Base-by-base conservation (phyloP, 2,113 vertebrate genomes). In the Myxocyprinus asiaticus region DNA sequence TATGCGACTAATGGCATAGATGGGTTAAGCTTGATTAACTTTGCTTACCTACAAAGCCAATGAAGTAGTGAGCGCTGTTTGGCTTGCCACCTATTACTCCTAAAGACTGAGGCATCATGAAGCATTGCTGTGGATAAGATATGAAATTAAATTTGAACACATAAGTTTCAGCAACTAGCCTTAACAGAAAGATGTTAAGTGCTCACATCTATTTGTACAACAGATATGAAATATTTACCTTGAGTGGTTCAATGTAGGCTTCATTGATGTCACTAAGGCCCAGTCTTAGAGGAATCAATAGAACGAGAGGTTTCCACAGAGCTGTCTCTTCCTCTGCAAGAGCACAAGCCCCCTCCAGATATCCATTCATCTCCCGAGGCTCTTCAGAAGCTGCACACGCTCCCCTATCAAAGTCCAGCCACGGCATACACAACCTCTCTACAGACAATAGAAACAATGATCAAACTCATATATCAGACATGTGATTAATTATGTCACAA, bases 21-120 rank as follows among this genome's bases (percentile, higher is more conserved):
- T 33, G 22, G 22, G 22, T 62, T 71, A 53, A 76, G 67, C 50
- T 33, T 79, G 12, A 72, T 67, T 51, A 12, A 67, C 22, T 7
- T 51, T 48, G 93, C 94, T 89, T 93, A 99, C 98, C 97, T 17
- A 98, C 94, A 67, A 95, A 98, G 88, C 97, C 97, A 72, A 99
- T 99, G 92, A 99, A 99, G 93, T 98, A 99, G 91, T 98, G 97
- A 81, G 98, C 97, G 70, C 97, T 98, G 92, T 99, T 99, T 76
- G 98, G 97, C 87, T 98, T 98, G 69, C 98, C 97, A 83, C 98
- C 98, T 11, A 99, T 98, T 72, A 99, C 97, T 53, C 98, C 97
- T 85, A 99, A 91, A 55, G 98, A 99, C 89, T 99, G 97, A 62
- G 96, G 95, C 94, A 98, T 94, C 97, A 94, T 97, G 92, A 99